These are phyloP conservation scores for Sinocyclocheilus grahami DNA, from an alignment of 2,113 vertebrate species.

Conservation along the genomic window DNA sequence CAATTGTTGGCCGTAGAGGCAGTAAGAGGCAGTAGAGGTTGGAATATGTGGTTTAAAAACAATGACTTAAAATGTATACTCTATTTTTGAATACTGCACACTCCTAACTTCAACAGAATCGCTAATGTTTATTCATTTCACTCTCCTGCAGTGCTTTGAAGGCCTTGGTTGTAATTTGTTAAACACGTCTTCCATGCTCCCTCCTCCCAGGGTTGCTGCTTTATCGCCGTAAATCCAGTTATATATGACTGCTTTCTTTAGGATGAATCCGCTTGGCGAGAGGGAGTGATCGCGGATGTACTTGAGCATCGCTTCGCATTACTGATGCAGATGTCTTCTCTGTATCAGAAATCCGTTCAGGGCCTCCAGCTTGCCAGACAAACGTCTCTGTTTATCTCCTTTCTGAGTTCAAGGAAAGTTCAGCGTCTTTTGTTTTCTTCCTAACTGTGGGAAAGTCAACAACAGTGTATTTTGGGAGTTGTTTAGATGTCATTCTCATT, in stretches of 20 bases:
- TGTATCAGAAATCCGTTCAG: slow-evolving; percentile 15
- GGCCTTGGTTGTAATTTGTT: background rate
- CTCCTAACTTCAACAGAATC: background rate
- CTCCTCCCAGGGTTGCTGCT: background rate
- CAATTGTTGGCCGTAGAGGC: background rate
- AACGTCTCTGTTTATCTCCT: slow-evolving; percentile 39
- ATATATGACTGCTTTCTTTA: slow-evolving; percentile 7
- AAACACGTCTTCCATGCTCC: background rate
- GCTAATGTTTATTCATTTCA: background rate
- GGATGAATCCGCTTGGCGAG: slow-evolving; percentile 26
- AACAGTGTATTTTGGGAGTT: background rate
- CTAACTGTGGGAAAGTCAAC: slow-evolving; percentile 2
- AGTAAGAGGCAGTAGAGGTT: background rate
- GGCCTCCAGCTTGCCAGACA: slow-evolving; percentile 4
- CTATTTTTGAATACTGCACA: background rate
- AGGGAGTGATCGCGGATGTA: slow-evolving; percentile 26
- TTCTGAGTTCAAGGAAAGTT: slow-evolving; percentile 48
- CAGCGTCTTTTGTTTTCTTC: slow-evolving; percentile 12
- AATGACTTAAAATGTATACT: background rate
- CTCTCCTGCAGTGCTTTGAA: background rate
- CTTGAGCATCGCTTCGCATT: slow-evolving; percentile 50
- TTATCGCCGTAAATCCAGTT: background rate
- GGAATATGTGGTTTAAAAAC: background rate
- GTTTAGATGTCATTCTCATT: background rate
- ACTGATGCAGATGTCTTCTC: slow-evolving; percentile 37